phyloP scores from a whole-genome alignment of 2,113 vertebrate genomes.

The Lanius collurio region DNA sequence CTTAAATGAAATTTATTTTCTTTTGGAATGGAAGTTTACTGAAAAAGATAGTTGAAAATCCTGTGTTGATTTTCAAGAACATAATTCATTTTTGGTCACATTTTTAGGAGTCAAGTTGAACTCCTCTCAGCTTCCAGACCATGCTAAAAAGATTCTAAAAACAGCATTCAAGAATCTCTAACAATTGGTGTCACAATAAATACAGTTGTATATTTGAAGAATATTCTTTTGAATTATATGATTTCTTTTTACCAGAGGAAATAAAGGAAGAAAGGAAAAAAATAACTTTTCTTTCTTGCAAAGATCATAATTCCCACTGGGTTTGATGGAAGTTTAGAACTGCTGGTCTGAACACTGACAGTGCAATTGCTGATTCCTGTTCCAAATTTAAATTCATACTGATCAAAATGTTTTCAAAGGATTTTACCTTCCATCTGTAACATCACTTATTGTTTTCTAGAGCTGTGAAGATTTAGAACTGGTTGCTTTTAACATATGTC shows the following conservation, averaged over 20 bases:
- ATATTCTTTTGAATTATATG: neutral
- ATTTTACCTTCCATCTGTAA: neutral
- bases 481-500: neutral
- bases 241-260: neutral
- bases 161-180: neutral
- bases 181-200: neutral
- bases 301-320: neutral
- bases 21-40: neutral
- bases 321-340: neutral
- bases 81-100: neutral
- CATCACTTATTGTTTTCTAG: neutral
- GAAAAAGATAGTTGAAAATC: neutral
- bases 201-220: neutral
- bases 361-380: neutral
- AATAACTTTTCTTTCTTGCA: neutral
- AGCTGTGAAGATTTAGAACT: neutral
- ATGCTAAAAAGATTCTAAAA: too few relatives aligned
- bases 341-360: neutral
- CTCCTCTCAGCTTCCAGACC: neutral
- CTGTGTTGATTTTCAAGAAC: neutral
- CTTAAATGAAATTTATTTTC: neutral
- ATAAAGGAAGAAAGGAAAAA: neutral
- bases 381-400: neutral
- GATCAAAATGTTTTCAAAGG: neutral
- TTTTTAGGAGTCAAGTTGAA: neutral